Conservation (phyloP, 37 sponge, comb jelly and placozoan genomes). For the Amphimedon queenslandica region DNA sequence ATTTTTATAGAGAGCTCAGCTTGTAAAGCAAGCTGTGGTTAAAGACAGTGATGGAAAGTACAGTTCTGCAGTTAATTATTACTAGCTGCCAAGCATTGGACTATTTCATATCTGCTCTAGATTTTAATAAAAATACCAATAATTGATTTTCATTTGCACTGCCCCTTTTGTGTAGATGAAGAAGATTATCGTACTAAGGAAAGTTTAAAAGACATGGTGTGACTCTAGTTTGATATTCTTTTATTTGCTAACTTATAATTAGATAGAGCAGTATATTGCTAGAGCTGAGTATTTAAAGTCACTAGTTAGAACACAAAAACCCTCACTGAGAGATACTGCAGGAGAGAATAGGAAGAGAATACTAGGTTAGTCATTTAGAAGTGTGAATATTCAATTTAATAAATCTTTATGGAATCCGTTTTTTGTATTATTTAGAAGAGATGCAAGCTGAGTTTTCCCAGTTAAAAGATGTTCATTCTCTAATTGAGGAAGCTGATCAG, state of each 20-base stretch:
- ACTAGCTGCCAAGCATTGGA: slow-evolving; percentile 65
- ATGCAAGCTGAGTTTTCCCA: slow-evolving; percentile 6
- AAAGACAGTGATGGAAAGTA: slow-evolving; percentile 63
- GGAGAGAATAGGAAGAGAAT: neutral
- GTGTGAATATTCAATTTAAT: no score
- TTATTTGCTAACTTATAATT: no score
- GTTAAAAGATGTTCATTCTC: slow-evolving; percentile 18
- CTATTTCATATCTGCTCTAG: slow-evolving; percentile 62
- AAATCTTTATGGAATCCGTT: no score
- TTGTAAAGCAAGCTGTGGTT: slow-evolving; percentile 57
- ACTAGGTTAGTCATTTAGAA: no score
- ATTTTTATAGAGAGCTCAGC: slow-evolving; percentile 15
- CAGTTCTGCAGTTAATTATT: slow-evolving; percentile 36
- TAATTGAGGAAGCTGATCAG: slow-evolving; percentile 30
- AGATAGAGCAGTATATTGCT: slow-evolving; percentile 69
- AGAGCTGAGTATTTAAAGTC: slow-evolving; percentile 56
- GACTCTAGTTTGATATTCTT: slow-evolving; percentile 1
- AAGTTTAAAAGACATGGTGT: slow-evolving; percentile 12
- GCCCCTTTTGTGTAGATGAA: slow-evolving; percentile 27
- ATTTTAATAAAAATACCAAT: slow-evolving; percentile 36
- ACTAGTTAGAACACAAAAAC: slow-evolving; percentile 7
- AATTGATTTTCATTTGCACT: neutral
- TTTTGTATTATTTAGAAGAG: no score
- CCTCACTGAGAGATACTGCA: slow-evolving; percentile 3
- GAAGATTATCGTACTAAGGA: slow-evolving; percentile 25